Conservation (phyloP, 1,140 invertebrate species). For the Stratiolaelaps scimitus region DNA sequence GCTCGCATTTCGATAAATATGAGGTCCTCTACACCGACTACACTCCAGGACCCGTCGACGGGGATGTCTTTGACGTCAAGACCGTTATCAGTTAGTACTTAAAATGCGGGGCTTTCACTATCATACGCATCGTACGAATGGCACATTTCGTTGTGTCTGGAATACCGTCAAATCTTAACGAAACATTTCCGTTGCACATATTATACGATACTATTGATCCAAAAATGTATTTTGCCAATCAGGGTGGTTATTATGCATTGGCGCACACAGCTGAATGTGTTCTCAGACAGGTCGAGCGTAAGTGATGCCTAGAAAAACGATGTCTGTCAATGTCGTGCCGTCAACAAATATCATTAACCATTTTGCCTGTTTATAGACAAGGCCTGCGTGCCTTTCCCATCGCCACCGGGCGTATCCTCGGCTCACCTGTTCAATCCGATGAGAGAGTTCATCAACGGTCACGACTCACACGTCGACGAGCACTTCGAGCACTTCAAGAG, state of each 20-base stretch:
- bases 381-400: constrained; percentile 67
- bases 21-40: constrained; percentile 69
- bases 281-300: no score
- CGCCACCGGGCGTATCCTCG: constrained; percentile 61
- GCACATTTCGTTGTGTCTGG: constrained; percentile 8
- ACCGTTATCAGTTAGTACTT: neutral
- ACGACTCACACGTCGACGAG: constrained; percentile 57
- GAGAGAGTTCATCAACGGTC: constrained; percentile 66
- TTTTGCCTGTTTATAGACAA: constrained; percentile 46
- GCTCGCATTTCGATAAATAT: constrained; percentile 93
- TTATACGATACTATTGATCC: neutral
- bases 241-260: neutral
- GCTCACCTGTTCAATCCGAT: constrained; percentile 59
- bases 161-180: constrained; percentile 16
- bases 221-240: constrained; percentile 14
- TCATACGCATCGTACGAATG: no score
- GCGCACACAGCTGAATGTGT: no score
- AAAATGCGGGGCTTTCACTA: neutral
- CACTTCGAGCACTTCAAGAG: constrained; percentile 64
- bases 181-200: constrained; percentile 8
- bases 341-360: neutral
- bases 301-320: no score
- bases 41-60: constrained; percentile 52
- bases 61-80: constrained; percentile 53
- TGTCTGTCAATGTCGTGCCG: neutral